Percentiles rank a stretch among this genome's conserved stretches.
phyloP scores from a whole-genome alignment of 2,888 invertebrate species.

The Tetranychus truncatus region DNA sequence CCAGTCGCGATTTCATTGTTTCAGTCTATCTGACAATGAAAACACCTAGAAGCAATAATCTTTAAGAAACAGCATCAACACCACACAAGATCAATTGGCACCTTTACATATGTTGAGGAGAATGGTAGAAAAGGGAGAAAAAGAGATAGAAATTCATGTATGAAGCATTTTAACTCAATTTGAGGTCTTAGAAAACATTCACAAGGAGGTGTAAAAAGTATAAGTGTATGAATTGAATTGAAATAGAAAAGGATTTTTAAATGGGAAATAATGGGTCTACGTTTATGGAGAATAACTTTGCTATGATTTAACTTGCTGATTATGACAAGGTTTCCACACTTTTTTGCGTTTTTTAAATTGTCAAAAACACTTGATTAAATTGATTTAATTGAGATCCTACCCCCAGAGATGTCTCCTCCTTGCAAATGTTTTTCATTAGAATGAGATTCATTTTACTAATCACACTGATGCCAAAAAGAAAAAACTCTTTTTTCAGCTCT shows the following conservation, averaged over 20 bases:
- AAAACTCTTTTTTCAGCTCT: no score
- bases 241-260: not conserved
- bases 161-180: not conserved
- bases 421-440: not conserved
- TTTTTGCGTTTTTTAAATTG: not conserved
- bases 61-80: not conserved
- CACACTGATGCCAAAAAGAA: no score
- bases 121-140: not conserved
- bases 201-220: not conserved
- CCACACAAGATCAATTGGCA: not conserved
- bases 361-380: not conserved
- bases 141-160: not conserved
- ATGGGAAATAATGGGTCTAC: no score
- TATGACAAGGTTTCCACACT: not conserved
- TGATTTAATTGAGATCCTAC: not conserved
- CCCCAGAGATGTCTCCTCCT: not conserved
- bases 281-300: no score
- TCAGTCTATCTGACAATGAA: not conserved
- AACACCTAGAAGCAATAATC: not conserved
- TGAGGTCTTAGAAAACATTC: not conserved
- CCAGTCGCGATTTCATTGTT: slow-evolving; percentile 43
- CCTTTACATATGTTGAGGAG: not conserved
- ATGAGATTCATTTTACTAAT: no score
- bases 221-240: not conserved
- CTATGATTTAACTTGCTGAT: no score